Percentiles rank a stretch among this genome's conserved stretches.
Conservation (phyloP, 1,140 invertebrate species). For the Hetaerina americana region DNA sequence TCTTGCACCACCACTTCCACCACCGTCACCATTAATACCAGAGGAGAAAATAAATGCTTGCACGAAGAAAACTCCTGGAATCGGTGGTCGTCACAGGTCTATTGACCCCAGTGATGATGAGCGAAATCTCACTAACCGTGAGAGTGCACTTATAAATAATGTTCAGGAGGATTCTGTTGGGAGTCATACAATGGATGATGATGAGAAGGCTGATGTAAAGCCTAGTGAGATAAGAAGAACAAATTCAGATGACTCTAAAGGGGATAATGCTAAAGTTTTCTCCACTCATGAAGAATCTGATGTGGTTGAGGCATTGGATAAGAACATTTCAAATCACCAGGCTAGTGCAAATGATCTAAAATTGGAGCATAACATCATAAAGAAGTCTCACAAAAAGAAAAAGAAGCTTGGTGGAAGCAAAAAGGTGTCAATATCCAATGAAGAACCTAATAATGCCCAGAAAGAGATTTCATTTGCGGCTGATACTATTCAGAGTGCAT, state of each 20-base stretch:
- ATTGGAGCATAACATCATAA: constrained; percentile 31
- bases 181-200: neutral
- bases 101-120: neutral
- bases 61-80: neutral
- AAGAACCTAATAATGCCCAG: neutral
- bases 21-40: neutral
- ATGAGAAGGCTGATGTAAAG: neutral
- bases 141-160: neutral
- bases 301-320: neutral
- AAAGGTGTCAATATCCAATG: constrained; percentile 42
- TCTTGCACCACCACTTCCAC: neutral
- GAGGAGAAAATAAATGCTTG: neutral
- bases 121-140: neutral
- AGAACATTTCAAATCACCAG: neutral
- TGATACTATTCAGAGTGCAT: neutral
- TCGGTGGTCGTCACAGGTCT: neutral
- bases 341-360: neutral
- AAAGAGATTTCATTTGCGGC: neutral
- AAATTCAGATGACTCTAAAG: neutral
- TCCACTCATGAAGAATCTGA: neutral
- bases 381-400: constrained; percentile 67
- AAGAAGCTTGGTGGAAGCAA: constrained; percentile 45
- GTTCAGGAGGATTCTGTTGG: neutral
- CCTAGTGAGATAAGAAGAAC: neutral
- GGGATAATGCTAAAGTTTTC: neutral